These are phyloP conservation scores for Drosophila prolongata DNA, from an alignment of 2,888 invertebrate species.

Conservation along the genomic window DNA sequence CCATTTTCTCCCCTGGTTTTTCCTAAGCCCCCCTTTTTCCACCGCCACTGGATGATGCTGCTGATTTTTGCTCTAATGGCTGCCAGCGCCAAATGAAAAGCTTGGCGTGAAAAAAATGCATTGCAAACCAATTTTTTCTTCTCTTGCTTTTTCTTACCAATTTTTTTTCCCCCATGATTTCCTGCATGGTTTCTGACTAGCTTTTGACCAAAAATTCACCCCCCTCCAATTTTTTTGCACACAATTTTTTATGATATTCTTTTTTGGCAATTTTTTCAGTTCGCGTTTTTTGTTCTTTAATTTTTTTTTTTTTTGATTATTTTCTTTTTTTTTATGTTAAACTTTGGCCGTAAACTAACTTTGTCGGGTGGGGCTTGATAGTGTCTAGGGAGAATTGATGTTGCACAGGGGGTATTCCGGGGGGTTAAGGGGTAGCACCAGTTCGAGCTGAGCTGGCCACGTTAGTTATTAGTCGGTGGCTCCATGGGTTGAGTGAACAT, in stretches of 20 bases:
- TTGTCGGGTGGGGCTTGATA: constrained; percentile 63
- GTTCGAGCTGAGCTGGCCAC: constrained; percentile 26
- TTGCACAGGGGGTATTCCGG: constrained; percentile 4
- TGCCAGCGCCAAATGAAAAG: constrained; percentile 76
- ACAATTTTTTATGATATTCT: constrained; percentile 28
- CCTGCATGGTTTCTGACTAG: constrained; percentile 67
- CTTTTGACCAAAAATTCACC: constrained; percentile 66
- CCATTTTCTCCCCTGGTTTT: background rate
- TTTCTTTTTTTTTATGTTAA: constrained; percentile 49
- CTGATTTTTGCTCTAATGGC: constrained; percentile 79
- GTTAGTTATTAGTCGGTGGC: constrained; percentile 69
- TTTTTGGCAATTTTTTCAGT: constrained; percentile 12
- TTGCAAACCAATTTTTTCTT: constrained; percentile 71
- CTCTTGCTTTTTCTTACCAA: constrained; percentile 36
- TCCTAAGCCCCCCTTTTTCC: background rate
- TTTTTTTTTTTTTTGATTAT: constrained; percentile 6
- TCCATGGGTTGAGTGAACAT: constrained; percentile 55
- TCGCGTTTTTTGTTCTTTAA: constrained; percentile 11
- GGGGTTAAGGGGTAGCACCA: constrained; percentile 6
- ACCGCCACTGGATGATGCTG: constrained; percentile 53
- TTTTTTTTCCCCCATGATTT: constrained; percentile 41
- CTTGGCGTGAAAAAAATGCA: constrained; percentile 53
- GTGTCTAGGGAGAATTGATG: constrained; percentile 49
- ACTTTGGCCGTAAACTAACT: constrained; percentile 77
- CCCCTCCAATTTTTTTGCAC: constrained; percentile 11